Evolutionary conservation across 2,888 invertebrate species (phyloP), one percentile per base, ranked within the genome.

Genomic region (Galerucella nymphaeae): DNA sequence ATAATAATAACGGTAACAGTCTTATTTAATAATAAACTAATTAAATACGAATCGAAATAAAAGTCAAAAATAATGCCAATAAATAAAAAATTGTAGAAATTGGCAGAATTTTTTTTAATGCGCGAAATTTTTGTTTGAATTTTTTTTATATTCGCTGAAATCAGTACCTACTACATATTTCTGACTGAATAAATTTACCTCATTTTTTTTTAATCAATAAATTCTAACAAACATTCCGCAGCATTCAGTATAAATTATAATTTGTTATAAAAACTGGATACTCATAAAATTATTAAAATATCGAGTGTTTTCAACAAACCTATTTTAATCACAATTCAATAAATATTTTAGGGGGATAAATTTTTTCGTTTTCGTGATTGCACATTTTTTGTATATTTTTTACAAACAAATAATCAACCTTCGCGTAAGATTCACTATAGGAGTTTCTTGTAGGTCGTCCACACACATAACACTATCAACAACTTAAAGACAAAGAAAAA

Each of bases 1-100:
- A 80, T 78, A 80, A 81, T 82, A 83, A 83, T 84, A 84, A 84
- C 86, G 87, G 87, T 87, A 87, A 87, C 87, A 87, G 88, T 87
- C 88, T 87, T 87, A 84, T 62, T 38, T 42, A 62, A 62, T 84
- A 79, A 82, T 82, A 85, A 38, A 85, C 83, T 84, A 84, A 83
- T 83, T 83, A 85, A 85, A 85, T 80, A 81, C 78, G 79, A 80
- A 79, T 80, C 76, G 75, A 79, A 77, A 79, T 74, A 83, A 81
- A 79, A 79, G 81, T 79, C 61, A 57, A 79, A 80, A 83, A 82
- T 79, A 77, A 77, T 76, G 77, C 77, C 76, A 77, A 76, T 77
- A 75, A 72, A 74, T 74, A 72, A 73, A 72, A 73, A 71, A 72
- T 70, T 71, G 70, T 66, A 70, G 71, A 76, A 76, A 76, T 76